These are phyloP conservation scores for Isurus oxyrinchus DNA, from an alignment of 2,113 vertebrate genomes.

Conservation along the genomic window DNA sequence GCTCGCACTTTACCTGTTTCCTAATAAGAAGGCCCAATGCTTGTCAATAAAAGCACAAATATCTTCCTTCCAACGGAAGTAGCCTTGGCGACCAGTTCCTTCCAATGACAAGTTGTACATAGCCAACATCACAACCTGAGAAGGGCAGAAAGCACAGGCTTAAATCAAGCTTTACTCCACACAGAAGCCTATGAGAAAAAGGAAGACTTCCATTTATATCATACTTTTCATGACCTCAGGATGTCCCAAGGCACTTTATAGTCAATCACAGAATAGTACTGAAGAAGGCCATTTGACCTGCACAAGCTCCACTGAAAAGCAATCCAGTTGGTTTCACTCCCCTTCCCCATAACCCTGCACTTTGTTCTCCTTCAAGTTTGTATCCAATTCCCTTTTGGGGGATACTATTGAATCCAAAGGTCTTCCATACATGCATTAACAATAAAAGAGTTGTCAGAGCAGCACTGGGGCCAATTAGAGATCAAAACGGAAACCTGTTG, in stretches of 20 bases:
- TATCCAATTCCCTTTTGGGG: too few species aligned
- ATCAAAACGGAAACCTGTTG: too few species aligned
- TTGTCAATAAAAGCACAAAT: conserved; percentile 98
- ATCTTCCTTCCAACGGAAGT: conserved; percentile 98
- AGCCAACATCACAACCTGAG: conserved; percentile 93
- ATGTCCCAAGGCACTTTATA: too few species aligned
- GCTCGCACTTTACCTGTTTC: conserved; percentile 65
- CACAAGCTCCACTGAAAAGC: neutral
- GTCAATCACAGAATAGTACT: too few species aligned
- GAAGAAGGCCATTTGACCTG: too few species aligned
- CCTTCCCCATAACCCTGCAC: too few species aligned
- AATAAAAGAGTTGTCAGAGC: too few species aligned
- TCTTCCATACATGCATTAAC: too few species aligned
- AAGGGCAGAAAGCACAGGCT: conserved; percentile 37
- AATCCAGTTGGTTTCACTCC: neutral
- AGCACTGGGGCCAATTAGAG: too few species aligned
- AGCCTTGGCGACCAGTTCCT: conserved; percentile 90
- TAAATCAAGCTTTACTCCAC: neutral
- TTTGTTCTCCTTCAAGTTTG: too few species aligned
- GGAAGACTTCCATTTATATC: neutral
- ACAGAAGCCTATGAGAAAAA: neutral
- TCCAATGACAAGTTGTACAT: conserved; percentile 98
- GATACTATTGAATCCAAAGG: too few species aligned
- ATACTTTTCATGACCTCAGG: neutral
- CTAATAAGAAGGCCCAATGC: conserved; percentile 91